Evolutionary conservation across 2,113 vertebrate genomes (phyloP).

Genomic region (Prochilodus magdalenae): DNA sequence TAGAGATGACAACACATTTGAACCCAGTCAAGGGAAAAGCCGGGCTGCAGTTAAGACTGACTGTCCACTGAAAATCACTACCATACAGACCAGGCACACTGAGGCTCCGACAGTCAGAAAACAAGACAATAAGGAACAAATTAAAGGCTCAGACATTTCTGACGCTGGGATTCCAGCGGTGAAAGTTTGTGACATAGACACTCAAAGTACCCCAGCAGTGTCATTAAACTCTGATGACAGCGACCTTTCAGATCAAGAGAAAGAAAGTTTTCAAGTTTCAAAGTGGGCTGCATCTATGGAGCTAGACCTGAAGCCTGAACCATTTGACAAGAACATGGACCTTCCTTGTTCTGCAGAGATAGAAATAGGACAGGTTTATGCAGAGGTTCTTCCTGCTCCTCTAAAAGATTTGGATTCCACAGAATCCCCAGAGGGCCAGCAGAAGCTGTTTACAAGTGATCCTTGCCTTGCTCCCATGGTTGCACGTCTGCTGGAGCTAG

Average conservation of each 20-base stretch:
- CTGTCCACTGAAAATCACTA: constrained; percentile 28
- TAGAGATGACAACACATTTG: background rate
- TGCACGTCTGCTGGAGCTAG: constrained; percentile 51
- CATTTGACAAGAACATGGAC: constrained; percentile 40
- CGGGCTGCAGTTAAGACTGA: background rate
- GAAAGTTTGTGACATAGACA: background rate
- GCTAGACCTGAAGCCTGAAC: constrained; percentile 50
- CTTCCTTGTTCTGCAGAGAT: background rate
- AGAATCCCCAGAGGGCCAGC: constrained; percentile 15
- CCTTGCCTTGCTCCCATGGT: constrained; percentile 51
- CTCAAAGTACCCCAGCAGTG: background rate
- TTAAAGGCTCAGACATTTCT: background rate
- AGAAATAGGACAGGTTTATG: constrained; percentile 35
- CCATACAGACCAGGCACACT: background rate
- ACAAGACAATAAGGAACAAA: background rate
- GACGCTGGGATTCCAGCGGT: background rate
- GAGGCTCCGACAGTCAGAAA: background rate
- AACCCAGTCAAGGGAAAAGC: background rate
- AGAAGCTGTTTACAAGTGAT: constrained; percentile 8
- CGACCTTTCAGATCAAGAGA: constrained; percentile 56
- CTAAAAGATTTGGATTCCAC: constrained; percentile 31
- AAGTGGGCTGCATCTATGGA: constrained; percentile 26
- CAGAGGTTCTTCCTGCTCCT: constrained; percentile 55
- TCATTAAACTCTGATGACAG: constrained; percentile 40
- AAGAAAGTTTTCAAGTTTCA: constrained; percentile 1